Evolutionary conservation across 2,113 vertebrate genomes (phyloP).

Genomic region (Eira barbara): DNA sequence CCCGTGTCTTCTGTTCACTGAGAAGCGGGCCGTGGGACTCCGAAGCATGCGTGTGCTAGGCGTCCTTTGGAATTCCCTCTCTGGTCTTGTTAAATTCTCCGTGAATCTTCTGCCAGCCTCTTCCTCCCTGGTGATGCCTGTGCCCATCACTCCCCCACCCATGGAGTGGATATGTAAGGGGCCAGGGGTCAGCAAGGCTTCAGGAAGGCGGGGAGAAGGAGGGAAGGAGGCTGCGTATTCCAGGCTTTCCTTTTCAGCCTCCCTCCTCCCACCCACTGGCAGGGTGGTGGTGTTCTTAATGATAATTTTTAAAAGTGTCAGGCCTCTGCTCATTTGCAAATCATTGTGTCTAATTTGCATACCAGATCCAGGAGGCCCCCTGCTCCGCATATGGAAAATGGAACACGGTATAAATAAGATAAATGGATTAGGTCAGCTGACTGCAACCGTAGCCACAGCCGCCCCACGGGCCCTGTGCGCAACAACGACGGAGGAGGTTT

Average conservation of each 20-base stretch:
- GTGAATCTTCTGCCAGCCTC: neutral
- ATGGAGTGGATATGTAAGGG: neutral
- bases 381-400: constrained; percentile 60
- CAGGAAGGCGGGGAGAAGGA: neutral
- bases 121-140: neutral
- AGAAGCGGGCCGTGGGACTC: neutral
- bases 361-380: constrained; percentile 47
- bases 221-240: neutral
- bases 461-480: neutral
- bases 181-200: neutral
- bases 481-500: constrained; percentile 35
- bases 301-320: constrained; percentile 66
- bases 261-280: neutral
- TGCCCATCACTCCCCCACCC: neutral
- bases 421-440: constrained; percentile 73
- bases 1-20: neutral
- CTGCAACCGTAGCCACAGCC: neutral
- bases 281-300: constrained; percentile 51
- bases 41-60: too few relatives aligned
- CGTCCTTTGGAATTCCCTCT: neutral
- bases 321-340: constrained; percentile 69
- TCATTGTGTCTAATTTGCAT: constrained; percentile 69
- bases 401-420: constrained; percentile 70
- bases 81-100: neutral
- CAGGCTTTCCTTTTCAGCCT: neutral